A percentile compares a stretch with the other conserved stretches of the same genome.
Evolutionary conservation across 2,113 vertebrate genomes (phyloP).

Genomic region (Elachura formosa): DNA sequence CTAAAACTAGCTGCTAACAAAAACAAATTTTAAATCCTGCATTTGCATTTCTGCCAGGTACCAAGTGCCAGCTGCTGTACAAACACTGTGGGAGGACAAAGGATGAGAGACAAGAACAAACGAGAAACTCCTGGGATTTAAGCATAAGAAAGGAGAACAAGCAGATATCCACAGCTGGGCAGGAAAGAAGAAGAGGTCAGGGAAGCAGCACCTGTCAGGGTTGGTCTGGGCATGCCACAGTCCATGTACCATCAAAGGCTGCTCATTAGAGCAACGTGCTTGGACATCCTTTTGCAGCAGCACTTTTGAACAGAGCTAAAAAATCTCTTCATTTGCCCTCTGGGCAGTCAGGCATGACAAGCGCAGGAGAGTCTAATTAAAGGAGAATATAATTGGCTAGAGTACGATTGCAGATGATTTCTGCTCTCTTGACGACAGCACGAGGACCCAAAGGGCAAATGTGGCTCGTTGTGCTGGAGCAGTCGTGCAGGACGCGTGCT

Average conservation of each 20-base stretch:
- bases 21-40: background rate
- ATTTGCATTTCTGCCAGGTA: background rate
- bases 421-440: conserved; percentile 5
- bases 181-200: background rate
- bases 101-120: background rate
- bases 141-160: background rate
- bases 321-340: background rate
- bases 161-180: background rate
- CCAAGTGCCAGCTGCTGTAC: background rate
- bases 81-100: background rate
- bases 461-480: background rate
- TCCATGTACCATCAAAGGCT: background rate
- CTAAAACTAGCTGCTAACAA: background rate
- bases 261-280: background rate
- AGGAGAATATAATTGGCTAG: conserved; percentile 18
- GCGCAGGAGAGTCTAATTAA: conserved; percentile 5
- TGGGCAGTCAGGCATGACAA: background rate
- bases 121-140: background rate
- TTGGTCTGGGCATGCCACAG: background rate
- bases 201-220: background rate
- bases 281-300: background rate
- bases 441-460: background rate
- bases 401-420: conserved; percentile 14
- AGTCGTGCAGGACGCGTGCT: background rate
- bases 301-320: background rate